phyloP scores from a whole-genome alignment of 1,140 invertebrate genomes.

The Vanessa tameamea region DNA sequence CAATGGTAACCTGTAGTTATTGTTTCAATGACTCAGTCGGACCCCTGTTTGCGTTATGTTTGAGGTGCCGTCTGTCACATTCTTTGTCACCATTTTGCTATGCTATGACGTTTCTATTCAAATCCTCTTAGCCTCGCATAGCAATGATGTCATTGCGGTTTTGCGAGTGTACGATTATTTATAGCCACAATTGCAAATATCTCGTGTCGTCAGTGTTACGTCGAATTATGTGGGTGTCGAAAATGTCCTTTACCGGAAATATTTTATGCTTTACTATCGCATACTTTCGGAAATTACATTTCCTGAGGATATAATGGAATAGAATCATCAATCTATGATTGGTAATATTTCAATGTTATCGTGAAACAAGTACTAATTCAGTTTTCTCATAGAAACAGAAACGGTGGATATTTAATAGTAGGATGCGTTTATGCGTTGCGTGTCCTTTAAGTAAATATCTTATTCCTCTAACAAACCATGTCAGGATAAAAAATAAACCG shows the following conservation, averaged over 20 bases:
- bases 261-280: not conserved
- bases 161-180: conserved; percentile 28
- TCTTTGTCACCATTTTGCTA: conserved; percentile 52
- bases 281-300: not conserved
- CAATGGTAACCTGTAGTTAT: conserved; percentile 34
- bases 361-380: no score
- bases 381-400: no score
- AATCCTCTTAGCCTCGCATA: conserved; percentile 28
- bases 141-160: conserved; percentile 59
- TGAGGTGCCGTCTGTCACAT: conserved; percentile 37
- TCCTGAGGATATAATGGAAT: no score
- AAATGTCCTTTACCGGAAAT: conserved; percentile 4
- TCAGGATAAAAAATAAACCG: no score
- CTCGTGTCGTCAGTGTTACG: conserved; percentile 33
- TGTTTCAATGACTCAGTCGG: conserved; percentile 46
- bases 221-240: conserved; percentile 19
- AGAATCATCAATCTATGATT: no score
- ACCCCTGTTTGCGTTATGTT: not conserved
- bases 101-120: conserved; percentile 49
- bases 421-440: no score
- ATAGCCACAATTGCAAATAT: conserved; percentile 22
- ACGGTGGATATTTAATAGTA: no score
- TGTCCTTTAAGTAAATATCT: no score
- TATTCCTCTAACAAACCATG: no score
- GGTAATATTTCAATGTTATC: no score